These are phyloP conservation scores for Nicator chloris DNA, from an alignment of 2,113 vertebrate species.

Conservation along the genomic window DNA sequence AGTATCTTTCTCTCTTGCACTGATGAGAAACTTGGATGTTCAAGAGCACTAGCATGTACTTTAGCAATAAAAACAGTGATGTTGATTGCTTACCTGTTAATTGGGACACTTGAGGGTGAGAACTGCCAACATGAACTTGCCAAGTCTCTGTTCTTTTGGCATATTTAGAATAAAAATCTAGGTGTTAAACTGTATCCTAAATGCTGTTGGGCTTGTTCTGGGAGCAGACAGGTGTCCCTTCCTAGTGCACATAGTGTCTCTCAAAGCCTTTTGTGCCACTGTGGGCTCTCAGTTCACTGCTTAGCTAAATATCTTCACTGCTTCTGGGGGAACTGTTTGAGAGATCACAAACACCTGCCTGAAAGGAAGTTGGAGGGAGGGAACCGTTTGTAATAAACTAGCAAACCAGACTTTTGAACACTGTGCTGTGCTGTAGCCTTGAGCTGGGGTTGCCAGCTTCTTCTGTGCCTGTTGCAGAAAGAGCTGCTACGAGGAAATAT, in stretches of 20 bases:
- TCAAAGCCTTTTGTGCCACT: neutral
- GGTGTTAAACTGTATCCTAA: neutral
- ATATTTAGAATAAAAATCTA: neutral
- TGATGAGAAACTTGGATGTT: neutral
- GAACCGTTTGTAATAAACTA: neutral
- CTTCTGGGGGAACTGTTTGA: neutral
- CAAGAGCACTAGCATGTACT: neutral
- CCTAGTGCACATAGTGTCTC: accelerated
- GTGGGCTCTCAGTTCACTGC: neutral
- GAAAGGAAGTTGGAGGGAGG: neutral
- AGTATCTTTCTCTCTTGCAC: neutral
- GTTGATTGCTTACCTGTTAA: neutral
- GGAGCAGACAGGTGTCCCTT: neutral
- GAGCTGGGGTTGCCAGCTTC: neutral
- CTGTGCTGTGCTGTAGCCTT: neutral
- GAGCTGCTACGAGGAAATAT: neutral
- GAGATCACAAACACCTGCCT: neutral
- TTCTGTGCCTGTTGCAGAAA: neutral
- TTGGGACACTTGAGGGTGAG: neutral
- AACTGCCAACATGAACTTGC: neutral
- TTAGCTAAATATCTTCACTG: neutral
- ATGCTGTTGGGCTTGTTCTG: neutral
- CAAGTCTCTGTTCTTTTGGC: neutral
- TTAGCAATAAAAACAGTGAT: neutral
- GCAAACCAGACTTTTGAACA: neutral